Conservation (phyloP, 1,140 invertebrate genomes). For the Drosophila serrata region DNA sequence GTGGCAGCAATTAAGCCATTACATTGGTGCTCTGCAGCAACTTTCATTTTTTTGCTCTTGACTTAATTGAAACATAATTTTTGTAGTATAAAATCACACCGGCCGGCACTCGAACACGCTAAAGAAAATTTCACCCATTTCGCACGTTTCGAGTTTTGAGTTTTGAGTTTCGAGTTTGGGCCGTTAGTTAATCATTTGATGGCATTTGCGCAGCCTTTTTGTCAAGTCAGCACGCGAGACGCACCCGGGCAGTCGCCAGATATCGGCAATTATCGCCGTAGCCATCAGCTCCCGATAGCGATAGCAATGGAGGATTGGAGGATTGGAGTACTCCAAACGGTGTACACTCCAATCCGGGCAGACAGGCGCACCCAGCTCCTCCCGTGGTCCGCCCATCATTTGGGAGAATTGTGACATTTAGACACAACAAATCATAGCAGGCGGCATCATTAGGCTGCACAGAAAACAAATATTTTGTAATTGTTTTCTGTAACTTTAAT, state of each 20-base stretch:
- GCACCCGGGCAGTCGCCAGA: constrained; percentile 44
- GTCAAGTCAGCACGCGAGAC: constrained; percentile 69
- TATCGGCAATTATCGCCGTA: constrained; percentile 75
- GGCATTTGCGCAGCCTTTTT: constrained; percentile 75
- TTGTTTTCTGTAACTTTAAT: too few species aligned
- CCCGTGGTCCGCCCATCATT: constrained; percentile 41
- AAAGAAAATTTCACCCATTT: constrained; percentile 76
- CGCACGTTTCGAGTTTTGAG: constrained; percentile 58
- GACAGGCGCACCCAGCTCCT: constrained; percentile 26
- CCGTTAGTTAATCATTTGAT: constrained; percentile 83
- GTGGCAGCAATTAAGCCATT: constrained; percentile 72
- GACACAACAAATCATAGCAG: constrained; percentile 80
- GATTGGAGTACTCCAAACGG: neutral
- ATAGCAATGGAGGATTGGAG: constrained; percentile 20
- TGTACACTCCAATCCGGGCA: constrained; percentile 1
- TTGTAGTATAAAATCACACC: constrained; percentile 71
- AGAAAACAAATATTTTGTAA: neutral
- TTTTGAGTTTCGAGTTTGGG: constrained; percentile 7
- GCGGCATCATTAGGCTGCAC: constrained; percentile 68
- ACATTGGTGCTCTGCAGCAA: constrained; percentile 68
- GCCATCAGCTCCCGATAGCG: constrained; percentile 67
- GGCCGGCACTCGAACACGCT: constrained; percentile 65
- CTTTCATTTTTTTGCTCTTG: constrained; percentile 77
- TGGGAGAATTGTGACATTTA: constrained; percentile 81
- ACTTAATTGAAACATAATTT: constrained; percentile 84